Base-by-base conservation (phyloP, 2,113 vertebrate species). In the Lota lota region DNA sequence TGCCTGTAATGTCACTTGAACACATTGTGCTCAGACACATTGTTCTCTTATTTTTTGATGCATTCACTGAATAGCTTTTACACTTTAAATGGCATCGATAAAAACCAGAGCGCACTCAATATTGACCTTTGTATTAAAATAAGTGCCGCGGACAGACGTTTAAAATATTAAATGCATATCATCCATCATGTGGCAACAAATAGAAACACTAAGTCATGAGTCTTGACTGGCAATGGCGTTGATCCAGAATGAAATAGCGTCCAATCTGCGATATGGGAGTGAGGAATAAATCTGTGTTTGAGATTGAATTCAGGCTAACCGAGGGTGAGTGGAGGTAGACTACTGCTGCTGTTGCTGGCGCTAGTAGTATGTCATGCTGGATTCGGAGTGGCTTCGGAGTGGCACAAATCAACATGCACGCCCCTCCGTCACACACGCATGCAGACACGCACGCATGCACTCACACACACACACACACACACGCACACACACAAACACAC, bases 331-430 rank as follows among this genome's bases (percentile, higher is more conserved):
- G 72, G 63, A 72, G 70, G 72, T 63, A 72, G 70, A 24, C 47
- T 57, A 21, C 60, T 68, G 61, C 67, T 64, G 28, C 51, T 69
- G 77, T 64, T 20, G 28, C 28, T 33, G 28, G 28, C 40, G 12
- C 40, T 47, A 11, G 66, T 65, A 61, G 61, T 66, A 68, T 77
- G 78, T 74, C 74, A 81, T 72, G 69, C 54, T 3, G n/a, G 51
- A 63, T 75, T 74, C 74, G 58, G 69, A 10, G 51, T 20, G 40
- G 64, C 80, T 75, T 74, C 74, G 58, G 69, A 10, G 51, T 20
- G 40, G 64, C 80, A 79, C 74, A 78, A 75, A 75, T 81, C 70
- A 63, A 7, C 73, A 61, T 18, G 62, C 62, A 63, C 28, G 17
- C 47, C 2, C 20, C 56, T 19, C 56, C 19, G 20, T 22, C 58